Base-by-base conservation (phyloP, 2,113 vertebrate genomes). In the Grallaria varia region DNA sequence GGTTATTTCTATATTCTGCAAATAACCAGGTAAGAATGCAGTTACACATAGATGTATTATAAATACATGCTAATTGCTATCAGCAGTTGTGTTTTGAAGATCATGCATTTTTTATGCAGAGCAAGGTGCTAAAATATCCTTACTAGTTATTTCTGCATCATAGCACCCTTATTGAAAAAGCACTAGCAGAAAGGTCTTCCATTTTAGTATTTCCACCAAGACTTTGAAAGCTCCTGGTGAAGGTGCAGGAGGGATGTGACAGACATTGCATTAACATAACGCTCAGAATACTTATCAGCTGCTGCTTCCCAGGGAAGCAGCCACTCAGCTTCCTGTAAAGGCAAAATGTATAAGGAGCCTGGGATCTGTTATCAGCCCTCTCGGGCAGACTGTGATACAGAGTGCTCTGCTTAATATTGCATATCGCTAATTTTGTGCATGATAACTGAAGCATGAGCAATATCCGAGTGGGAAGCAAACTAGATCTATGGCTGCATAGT, bases 381-480 rank as follows among this genome's bases (percentile, higher is more conserved):
- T 86, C 75, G 90, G 87, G 88, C 74, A 89, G 82, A 73, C 79
- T 86, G 60, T 6, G 27, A 27, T 82, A 80, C 68, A 62, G 92
- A 95, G 89, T 52, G 76, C 87, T 89, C 66, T 90, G 92, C 84
- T 94, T 95, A 88, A 94, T 97, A 96, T 69, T 88, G 71, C 90
- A 95, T 96, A 95, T 94, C 85, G 0, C 87, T 96, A 95, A 94
- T 97, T 96, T 85, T 93, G 77, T 89, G 95, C 83, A 80, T 90
- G 93, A 80, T 81, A 90, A 94, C 82, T 90, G 95, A 94, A 96
- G 94, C 94, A 95, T 95, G 96, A 96, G 87, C 84, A 78, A 62
- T 74, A 93, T 93, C 72, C 2, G 45, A 81, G 94, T 20, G 56
- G 55, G 62, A 93, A 96, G 94, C 79, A 91, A 94, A 84, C 75